These are phyloP conservation scores for Agelastica alni DNA, from an alignment of 2,888 invertebrate species.

Conservation along the genomic window DNA sequence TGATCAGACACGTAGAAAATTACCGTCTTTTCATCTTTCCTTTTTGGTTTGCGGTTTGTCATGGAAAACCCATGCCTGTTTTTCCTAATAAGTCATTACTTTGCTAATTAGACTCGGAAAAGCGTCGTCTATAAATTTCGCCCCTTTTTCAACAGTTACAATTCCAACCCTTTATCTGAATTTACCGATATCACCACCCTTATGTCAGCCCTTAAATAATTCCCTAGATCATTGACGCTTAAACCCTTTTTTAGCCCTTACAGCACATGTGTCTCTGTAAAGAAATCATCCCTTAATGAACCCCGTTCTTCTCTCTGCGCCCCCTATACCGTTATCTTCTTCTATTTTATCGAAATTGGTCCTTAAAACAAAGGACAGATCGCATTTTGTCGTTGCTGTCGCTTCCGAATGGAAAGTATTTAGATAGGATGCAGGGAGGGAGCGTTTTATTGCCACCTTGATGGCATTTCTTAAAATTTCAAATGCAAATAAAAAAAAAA, in stretches of 20 bases:
- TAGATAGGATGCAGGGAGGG: not conserved
- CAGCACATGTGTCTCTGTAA: constrained; percentile 49
- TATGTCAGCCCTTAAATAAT: constrained; percentile 52
- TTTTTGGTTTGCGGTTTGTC: constrained; percentile 24
- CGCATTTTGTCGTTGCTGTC: constrained; percentile 15
- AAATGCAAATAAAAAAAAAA: too few species aligned
- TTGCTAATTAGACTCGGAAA: constrained; percentile 51
- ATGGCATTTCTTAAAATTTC: too few species aligned
- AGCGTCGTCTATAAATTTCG: constrained; percentile 51
- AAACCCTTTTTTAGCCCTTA: constrained; percentile 51
- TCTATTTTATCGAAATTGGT: constrained; percentile 15
- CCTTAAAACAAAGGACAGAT: constrained; percentile 18
- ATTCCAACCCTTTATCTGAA: constrained; percentile 51
- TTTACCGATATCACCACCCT: constrained; percentile 51
- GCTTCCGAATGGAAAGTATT: constrained; percentile 11
- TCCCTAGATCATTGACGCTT: constrained; percentile 54
- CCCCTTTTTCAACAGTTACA: constrained; percentile 47
- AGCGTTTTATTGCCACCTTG: too few species aligned
- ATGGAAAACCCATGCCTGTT: constrained; percentile 36
- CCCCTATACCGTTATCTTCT: constrained; percentile 14
- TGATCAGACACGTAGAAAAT: constrained; percentile 14
- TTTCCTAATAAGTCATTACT: constrained; percentile 50
- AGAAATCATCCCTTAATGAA: constrained; percentile 37
- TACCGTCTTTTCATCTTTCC: constrained; percentile 17
- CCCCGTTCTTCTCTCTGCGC: constrained; percentile 21